Percentiles rank a stretch among this genome's conserved stretches.
phyloP scores from a whole-genome alignment of 1,140 invertebrate genomes.

The Temnothorax nylanderi region DNA sequence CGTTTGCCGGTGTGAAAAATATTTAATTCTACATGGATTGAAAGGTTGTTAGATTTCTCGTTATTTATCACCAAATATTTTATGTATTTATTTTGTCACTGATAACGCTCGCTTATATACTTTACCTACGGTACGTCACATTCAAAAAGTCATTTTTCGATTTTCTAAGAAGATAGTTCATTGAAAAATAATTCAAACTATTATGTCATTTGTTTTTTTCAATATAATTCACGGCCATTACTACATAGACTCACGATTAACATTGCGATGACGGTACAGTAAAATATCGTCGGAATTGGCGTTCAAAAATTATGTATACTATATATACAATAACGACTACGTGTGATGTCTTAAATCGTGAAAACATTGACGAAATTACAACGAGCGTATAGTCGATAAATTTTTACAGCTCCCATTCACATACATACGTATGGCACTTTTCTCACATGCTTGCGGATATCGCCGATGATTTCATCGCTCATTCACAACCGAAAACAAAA shows the following conservation, averaged over 20 bases:
- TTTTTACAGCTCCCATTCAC: conserved; percentile 23
- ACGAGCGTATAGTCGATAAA: conserved; percentile 12
- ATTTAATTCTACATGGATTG: conserved; percentile 13
- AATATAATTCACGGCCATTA: background rate
- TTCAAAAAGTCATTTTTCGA: background rate
- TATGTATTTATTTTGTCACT: background rate
- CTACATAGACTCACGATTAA: background rate
- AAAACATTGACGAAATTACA: conserved; percentile 5
- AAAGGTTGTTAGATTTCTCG: background rate
- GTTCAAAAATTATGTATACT: conserved; percentile 23
- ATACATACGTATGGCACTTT: background rate
- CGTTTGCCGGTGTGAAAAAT: background rate
- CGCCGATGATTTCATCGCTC: conserved; percentile 37
- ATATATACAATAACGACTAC: background rate
- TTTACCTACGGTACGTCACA: background rate
- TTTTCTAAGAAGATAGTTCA: background rate
- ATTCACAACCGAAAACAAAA: conserved; percentile 49
- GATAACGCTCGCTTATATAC: background rate
- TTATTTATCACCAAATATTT: background rate
- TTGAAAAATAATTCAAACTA: background rate
- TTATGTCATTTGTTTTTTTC: background rate
- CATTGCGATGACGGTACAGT: background rate
- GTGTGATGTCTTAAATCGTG: conserved; percentile 9
- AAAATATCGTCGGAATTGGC: background rate
- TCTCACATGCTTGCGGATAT: background rate